Conservation (phyloP, 2,113 vertebrate species). For the Mellivora capensis region DNA sequence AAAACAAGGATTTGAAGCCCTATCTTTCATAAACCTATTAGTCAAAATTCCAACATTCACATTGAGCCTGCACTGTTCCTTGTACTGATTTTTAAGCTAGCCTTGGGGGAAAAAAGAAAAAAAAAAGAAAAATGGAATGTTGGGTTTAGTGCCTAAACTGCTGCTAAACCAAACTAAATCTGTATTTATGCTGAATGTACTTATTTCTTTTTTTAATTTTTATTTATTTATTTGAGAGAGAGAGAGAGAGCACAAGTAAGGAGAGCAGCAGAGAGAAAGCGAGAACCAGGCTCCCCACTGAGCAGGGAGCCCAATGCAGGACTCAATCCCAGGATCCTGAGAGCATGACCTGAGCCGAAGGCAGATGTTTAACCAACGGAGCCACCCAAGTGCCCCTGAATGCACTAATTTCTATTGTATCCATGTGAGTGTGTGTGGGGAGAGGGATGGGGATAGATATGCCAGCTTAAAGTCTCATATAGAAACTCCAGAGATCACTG, state of each 20-base stretch:
- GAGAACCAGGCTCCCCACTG: too few relatives aligned
- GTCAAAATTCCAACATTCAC: neutral
- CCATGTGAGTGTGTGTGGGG: neutral
- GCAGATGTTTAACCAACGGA: too few relatives aligned
- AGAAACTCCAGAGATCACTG: constrained; percentile 70
- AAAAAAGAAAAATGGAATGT: neutral
- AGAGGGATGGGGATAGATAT: neutral
- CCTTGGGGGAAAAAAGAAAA: neutral
- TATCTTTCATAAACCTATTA: neutral
- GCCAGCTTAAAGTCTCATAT: constrained; percentile 66
- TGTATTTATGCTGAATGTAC: neutral
- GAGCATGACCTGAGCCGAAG: too few relatives aligned
- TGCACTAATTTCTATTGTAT: neutral
- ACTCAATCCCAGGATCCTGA: too few relatives aligned
- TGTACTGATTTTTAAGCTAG: neutral
- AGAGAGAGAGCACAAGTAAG: too few relatives aligned
- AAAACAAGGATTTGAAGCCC: neutral
- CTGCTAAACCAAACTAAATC: neutral
- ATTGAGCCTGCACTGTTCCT: neutral
- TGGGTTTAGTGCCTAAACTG: neutral
- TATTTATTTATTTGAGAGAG: too few relatives aligned
- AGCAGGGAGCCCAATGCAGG: too few relatives aligned
- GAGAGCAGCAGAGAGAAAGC: too few relatives aligned
- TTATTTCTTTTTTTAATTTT: neutral
- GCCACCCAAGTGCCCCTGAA: neutral